A percentile compares a stretch with the other conserved stretches of the same genome.
These are phyloP conservation scores for Crocuta crocuta DNA, from an alignment of 2,113 vertebrate species.

Conservation along the genomic window DNA sequence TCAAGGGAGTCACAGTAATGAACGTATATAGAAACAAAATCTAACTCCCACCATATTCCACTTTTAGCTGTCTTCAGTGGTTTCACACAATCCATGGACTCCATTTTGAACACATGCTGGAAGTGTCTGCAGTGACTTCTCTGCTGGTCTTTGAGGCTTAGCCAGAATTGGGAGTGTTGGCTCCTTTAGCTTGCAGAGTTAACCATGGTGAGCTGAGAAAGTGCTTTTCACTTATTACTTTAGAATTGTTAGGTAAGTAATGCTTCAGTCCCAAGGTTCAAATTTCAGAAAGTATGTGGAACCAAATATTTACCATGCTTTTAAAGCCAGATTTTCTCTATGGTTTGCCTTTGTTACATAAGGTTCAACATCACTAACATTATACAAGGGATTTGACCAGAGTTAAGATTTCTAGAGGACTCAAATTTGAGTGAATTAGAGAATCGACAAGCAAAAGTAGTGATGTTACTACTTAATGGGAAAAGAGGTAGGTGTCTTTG, in stretches of 20 bases:
- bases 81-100: not conserved
- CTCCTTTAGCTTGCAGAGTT: not conserved
- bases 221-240: not conserved
- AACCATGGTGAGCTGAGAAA: not conserved
- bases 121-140: not conserved
- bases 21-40: not conserved
- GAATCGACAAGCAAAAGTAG: not conserved
- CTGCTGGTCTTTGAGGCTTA: not conserved
- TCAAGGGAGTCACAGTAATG: not conserved
- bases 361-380: not conserved
- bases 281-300: not conserved
- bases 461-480: not conserved
- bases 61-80: not conserved
- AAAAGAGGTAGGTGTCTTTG: not conserved
- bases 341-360: not conserved
- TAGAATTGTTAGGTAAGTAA: not conserved
- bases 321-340: conserved; percentile 13
- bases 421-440: not conserved
- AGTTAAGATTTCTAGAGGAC: not conserved
- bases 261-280: not conserved
- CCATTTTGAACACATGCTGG: not conserved
- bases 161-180: not conserved
- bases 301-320: not conserved
- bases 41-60: not conserved
- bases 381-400: conserved; percentile 11